These are phyloP conservation scores for Crax fasciolata DNA, from an alignment of 2,797 vertebrate genomes.

Conservation along the genomic window DNA sequence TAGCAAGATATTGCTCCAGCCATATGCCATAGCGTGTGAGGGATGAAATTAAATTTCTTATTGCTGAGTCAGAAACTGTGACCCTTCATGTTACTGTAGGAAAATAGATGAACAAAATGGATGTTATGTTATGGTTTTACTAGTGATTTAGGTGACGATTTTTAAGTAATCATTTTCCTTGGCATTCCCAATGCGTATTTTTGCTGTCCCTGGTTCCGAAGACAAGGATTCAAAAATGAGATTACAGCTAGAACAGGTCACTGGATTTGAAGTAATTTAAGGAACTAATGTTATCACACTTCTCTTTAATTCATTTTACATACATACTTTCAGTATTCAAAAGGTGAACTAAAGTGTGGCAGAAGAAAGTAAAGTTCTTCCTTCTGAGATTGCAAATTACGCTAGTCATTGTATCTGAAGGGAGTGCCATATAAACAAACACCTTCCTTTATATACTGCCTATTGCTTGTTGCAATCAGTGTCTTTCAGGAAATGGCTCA, in stretches of 20 bases:
- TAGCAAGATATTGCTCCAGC: background rate
- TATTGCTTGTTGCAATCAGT: background rate
- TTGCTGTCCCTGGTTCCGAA: background rate
- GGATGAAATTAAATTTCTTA: background rate
- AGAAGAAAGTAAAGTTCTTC: background rate
- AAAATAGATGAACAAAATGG: background rate
- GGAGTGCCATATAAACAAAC: background rate
- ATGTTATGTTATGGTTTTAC: background rate
- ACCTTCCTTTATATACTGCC: background rate
- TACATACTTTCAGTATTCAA: background rate
- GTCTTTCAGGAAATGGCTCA: background rate
- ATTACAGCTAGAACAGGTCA: background rate
- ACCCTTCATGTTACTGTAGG: fast-evolving
- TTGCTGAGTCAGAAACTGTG: background rate
- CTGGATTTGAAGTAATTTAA: background rate
- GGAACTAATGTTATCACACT: background rate
- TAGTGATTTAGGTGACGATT: background rate
- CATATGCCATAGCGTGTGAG: background rate
- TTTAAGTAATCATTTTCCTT: background rate
- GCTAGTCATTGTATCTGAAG: background rate
- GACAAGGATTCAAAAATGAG: background rate
- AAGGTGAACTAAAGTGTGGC: background rate
- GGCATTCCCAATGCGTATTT: background rate
- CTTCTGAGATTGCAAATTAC: background rate
- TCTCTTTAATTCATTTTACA: background rate